Percentiles rank a stretch among this genome's conserved stretches.
Conservation (phyloP, 2,113 vertebrate genomes). For the Phalacrocorax brasilianus region DNA sequence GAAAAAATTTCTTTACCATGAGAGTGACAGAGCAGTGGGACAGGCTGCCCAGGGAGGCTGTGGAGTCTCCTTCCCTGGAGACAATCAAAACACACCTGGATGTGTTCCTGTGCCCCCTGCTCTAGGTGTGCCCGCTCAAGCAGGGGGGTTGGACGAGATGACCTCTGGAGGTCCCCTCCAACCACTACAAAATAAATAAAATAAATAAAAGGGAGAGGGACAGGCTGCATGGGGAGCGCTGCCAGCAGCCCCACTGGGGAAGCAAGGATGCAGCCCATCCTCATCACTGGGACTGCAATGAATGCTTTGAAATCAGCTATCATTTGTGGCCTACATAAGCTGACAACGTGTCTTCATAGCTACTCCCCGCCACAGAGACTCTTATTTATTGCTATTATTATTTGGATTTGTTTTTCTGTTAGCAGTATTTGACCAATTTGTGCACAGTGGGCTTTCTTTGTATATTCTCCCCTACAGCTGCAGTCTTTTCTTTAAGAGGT, state of each 20-base stretch:
- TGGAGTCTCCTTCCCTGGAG: no score
- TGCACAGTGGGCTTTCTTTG: slow-evolving; percentile 3
- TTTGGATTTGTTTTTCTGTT: neutral
- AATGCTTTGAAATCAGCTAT: neutral
- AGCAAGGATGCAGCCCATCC: neutral
- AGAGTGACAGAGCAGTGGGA: no score
- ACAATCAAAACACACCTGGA: no score
- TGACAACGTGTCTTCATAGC: neutral
- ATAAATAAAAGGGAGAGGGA: neutral
- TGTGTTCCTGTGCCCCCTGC: no score
- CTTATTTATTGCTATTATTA: neutral
- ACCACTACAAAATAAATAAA: no score
- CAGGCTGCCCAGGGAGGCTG: no score
- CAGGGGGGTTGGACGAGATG: no score
- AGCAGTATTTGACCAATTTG: slow-evolving; percentile 1
- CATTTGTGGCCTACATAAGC: neutral
- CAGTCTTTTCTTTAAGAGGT: neutral
- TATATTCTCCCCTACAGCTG: neutral
- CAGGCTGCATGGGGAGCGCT: neutral
- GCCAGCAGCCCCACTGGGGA: neutral
- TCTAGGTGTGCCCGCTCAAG: no score
- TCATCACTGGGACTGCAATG: neutral
- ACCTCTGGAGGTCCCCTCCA: no score
- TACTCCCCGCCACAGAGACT: neutral
- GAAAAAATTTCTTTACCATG: no score